phyloP scores from a whole-genome alignment of 2,113 vertebrate species.

The Picathartes gymnocephalus region DNA sequence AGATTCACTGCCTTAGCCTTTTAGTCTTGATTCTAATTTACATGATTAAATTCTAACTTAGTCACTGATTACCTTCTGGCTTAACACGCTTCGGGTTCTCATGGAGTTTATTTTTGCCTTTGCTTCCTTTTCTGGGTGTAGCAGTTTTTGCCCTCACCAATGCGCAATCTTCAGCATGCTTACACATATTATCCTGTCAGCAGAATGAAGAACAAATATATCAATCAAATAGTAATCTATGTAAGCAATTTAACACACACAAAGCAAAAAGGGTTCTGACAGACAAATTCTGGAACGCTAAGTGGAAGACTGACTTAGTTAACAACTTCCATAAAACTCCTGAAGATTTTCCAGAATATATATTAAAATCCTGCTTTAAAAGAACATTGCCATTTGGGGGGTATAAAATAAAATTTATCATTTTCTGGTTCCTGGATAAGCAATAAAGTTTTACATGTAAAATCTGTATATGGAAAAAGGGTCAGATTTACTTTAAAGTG shows the following conservation, averaged over 20 bases:
- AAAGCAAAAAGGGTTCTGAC: background rate
- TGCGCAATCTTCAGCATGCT: slow-evolving; percentile 43
- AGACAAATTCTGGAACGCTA: background rate
- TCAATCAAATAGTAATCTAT: background rate
- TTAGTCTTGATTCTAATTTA: slow-evolving; percentile 41
- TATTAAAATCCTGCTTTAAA: background rate
- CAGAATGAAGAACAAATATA: slow-evolving; percentile 1
- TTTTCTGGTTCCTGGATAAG: background rate
- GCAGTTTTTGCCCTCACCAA: background rate
- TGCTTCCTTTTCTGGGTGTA: background rate
- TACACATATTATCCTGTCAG: slow-evolving; percentile 46
- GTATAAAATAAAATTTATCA: background rate
- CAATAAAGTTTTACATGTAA: background rate
- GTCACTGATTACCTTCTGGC: slow-evolving; percentile 50
- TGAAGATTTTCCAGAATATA: background rate
- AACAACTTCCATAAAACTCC: background rate
- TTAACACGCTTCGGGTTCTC: background rate
- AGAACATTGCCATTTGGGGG: background rate
- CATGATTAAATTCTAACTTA: slow-evolving; percentile 42
- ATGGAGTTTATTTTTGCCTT: background rate
- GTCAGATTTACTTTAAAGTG: background rate
- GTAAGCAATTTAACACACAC: background rate
- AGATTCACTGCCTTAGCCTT: slow-evolving; percentile 16
- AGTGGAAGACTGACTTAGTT: background rate
- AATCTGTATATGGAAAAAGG: background rate